Percentiles rank a stretch among this genome's conserved stretches.
phyloP scores from a whole-genome alignment of 2,113 vertebrate genomes.

The Percina caprodes region DNA sequence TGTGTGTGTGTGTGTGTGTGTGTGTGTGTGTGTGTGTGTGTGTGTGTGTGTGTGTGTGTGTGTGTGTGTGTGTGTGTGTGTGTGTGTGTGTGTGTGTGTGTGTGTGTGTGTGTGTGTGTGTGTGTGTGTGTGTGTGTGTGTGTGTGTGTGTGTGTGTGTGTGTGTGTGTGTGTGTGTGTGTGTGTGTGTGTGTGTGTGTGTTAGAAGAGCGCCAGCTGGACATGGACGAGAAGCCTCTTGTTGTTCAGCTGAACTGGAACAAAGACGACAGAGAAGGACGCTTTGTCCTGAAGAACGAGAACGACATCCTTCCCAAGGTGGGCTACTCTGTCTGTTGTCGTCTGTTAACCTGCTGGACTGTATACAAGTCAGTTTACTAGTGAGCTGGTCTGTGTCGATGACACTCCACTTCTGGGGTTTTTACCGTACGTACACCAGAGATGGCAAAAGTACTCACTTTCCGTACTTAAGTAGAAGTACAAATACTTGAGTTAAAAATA shows the following conservation, averaged over 20 bases:
- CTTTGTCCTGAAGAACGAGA: slow-evolving; percentile 99
- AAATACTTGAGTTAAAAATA: too few relatives aligned
- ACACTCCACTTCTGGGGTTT: too few relatives aligned
- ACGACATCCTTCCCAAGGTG: slow-evolving; percentile 93
- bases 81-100: slow-evolving; percentile 44
- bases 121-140: slow-evolving; percentile 60
- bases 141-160: slow-evolving; percentile 54
- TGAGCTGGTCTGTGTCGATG: neutral
- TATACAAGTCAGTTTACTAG: slow-evolving; percentile 6
- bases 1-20: slow-evolving; percentile 51
- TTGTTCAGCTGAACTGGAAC: slow-evolving; percentile 99
- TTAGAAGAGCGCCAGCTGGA: slow-evolving; percentile 99
- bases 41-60: slow-evolving; percentile 33
- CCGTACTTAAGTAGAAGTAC: too few relatives aligned
- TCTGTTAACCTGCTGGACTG: neutral
- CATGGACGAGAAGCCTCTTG: slow-evolving; percentile 96
- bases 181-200: slow-evolving; percentile 54
- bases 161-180: slow-evolving; percentile 51
- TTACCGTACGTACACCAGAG: too few relatives aligned
- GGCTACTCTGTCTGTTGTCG: slow-evolving; percentile 14
- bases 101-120: slow-evolving; percentile 44
- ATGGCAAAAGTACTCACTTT: too few relatives aligned
- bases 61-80: slow-evolving; percentile 54
- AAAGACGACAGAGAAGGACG: slow-evolving; percentile 98
- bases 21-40: neutral